These are phyloP conservation scores for Lichenostomus cassidix DNA, from an alignment of 2,113 vertebrate genomes.

Conservation along the genomic window DNA sequence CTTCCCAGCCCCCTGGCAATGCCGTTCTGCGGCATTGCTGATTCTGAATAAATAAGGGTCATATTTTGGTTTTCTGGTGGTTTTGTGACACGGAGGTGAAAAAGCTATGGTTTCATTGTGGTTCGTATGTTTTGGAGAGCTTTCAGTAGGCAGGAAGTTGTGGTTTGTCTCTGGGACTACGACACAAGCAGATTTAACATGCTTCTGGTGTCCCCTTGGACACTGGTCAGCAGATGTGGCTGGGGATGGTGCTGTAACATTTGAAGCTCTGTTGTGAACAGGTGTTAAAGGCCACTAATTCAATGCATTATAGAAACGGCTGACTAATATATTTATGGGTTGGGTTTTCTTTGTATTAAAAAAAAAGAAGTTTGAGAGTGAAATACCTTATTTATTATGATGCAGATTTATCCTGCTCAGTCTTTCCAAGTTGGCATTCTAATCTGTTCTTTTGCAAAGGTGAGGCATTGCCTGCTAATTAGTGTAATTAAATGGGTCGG, in stretches of 20 bases:
- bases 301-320: not conserved
- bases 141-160: not conserved
- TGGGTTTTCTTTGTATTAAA: not conserved
- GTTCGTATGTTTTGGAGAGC: not conserved
- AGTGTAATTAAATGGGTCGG: not conserved
- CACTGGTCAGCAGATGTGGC: not conserved
- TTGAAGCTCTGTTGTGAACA: not conserved
- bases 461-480: slow-evolving; percentile 39
- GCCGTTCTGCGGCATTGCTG: not conserved
- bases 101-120: not conserved
- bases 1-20: not conserved
- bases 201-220: not conserved
- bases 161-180: not conserved
- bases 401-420: not conserved
- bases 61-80: not conserved
- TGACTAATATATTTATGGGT: not conserved
- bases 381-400: not conserved
- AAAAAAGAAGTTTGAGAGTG: not conserved
- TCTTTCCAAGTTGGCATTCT: not conserved
- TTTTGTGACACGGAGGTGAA: not conserved
- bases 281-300: not conserved
- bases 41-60: not conserved
- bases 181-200: not conserved
- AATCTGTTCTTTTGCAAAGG: slow-evolving; percentile 31
- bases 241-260: not conserved